phyloP scores from a whole-genome alignment of 2,113 vertebrate species.

The Tretioscincus oriximinensis region DNA sequence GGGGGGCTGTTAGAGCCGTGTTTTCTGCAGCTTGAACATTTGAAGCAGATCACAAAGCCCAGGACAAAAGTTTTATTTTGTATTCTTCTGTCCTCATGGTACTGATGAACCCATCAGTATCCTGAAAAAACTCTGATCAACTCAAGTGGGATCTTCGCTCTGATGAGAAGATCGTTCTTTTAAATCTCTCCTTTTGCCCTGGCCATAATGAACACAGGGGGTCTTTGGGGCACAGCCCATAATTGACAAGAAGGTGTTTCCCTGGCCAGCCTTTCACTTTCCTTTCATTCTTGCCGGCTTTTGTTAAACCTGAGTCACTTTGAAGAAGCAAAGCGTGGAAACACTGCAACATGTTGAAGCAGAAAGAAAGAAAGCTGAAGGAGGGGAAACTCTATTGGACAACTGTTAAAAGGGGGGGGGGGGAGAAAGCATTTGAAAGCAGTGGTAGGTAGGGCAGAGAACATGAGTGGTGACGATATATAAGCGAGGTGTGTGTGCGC shows the following conservation, averaged over 20 bases:
- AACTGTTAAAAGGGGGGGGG: slow-evolving; percentile 23
- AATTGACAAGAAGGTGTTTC: slow-evolving; percentile 53
- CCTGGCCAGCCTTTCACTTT: slow-evolving; percentile 35
- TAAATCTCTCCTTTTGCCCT: background rate
- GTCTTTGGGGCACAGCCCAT: slow-evolving; percentile 21
- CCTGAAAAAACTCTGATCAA: slow-evolving; percentile 49
- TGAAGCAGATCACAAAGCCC: slow-evolving; percentile 33
- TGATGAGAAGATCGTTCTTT: slow-evolving; percentile 9
- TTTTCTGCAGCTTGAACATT: slow-evolving; percentile 34
- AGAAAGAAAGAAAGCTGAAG: accelerated
- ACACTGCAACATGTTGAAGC: background rate
- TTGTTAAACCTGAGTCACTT: slow-evolving; percentile 41
- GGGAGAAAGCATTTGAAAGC: slow-evolving; percentile 52
- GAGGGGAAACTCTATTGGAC: background rate
- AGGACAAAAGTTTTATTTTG: slow-evolving; percentile 44
- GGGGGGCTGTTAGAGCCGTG: background rate
- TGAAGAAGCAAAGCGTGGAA: slow-evolving; percentile 52
- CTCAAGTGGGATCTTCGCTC: slow-evolving; percentile 31
- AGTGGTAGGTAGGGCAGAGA: slow-evolving; percentile 61
- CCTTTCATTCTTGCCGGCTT: slow-evolving; percentile 50
- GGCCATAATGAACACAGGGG: slow-evolving; percentile 22
- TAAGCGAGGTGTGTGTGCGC: slow-evolving; percentile 78
- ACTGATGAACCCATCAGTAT: slow-evolving; percentile 38
- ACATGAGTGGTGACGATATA: slow-evolving; percentile 63
- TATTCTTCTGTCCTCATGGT: slow-evolving; percentile 45